Evolutionary conservation across 2,113 vertebrate species (phyloP).

Genomic region (Calonectris borealis): DNA sequence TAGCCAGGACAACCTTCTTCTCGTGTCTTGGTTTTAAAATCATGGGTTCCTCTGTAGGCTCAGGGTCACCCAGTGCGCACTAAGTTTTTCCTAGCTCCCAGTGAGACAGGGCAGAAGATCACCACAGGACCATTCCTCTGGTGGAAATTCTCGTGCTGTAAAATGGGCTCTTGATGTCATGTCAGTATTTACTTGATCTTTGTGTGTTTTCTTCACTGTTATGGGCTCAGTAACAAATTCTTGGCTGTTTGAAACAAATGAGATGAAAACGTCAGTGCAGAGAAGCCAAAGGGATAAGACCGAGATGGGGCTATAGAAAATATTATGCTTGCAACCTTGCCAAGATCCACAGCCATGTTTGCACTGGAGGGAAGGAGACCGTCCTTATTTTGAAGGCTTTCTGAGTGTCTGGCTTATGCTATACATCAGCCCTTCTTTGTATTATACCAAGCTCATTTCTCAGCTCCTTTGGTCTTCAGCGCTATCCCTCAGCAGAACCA

Average conservation of each 20-base stretch:
- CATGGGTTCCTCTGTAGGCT: not conserved
- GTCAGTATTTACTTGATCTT: not conserved
- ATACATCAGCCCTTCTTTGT: not conserved
- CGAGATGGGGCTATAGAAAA: not conserved
- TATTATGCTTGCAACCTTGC: not conserved
- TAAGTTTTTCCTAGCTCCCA: not conserved
- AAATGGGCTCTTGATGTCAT: not conserved
- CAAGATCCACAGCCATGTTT: slow-evolving; percentile 4
- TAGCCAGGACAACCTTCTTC: not conserved
- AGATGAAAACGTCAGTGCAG: not conserved
- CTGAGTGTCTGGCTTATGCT: not conserved
- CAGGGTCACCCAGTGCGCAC: not conserved
- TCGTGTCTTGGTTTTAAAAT: not conserved
- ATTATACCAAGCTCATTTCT: not conserved
- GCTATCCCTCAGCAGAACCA: not conserved
- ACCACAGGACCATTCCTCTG: not conserved
- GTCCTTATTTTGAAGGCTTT: not conserved
- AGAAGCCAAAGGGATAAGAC: not conserved
- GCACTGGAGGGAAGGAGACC: not conserved
- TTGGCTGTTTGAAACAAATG: not conserved
- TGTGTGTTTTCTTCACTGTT: not conserved
- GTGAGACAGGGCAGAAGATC: not conserved
- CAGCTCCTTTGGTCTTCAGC: not conserved
- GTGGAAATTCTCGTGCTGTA: not conserved
- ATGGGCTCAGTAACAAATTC: not conserved